phyloP scores from a whole-genome alignment of 2,888 invertebrate species.

The Archips xylosteana region DNA sequence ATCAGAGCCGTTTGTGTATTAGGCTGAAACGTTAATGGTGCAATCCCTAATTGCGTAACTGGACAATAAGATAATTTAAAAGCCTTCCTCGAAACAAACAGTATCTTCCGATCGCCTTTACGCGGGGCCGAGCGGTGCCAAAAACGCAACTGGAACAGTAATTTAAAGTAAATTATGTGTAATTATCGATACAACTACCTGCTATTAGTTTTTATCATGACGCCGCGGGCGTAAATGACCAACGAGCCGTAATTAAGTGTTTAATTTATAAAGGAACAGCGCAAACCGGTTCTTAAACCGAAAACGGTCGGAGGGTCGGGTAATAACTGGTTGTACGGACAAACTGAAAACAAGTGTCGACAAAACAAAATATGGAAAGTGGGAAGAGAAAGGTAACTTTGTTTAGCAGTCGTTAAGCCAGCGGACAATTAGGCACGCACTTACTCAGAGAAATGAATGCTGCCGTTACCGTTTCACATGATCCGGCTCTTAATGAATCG shows the following conservation, averaged over 20 bases:
- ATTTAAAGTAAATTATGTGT: conserved; percentile 61
- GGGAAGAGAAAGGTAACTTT: conserved; percentile 39
- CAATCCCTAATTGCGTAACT: conserved; percentile 34
- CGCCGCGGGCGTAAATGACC: conserved; percentile 59
- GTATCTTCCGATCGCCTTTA: conserved; percentile 11
- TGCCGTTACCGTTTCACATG: conserved; percentile 26
- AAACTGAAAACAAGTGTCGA: conserved; percentile 37
- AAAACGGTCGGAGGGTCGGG: conserved; percentile 47
- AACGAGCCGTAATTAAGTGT: conserved; percentile 64
- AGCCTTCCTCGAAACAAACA: conserved; percentile 4
- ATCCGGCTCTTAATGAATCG: conserved; percentile 30
- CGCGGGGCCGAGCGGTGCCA: conserved; percentile 5
- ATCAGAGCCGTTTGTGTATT: conserved; percentile 43
- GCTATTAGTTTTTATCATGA: conserved; percentile 60
- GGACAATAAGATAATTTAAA: conserved; percentile 12
- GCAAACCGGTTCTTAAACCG: conserved; percentile 54
- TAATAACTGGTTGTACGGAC: conserved; percentile 38
- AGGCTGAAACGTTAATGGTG: conserved; percentile 44
- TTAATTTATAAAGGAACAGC: conserved; percentile 67
- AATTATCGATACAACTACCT: conserved; percentile 61
- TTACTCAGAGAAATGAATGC: conserved; percentile 23
- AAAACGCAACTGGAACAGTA: conserved; percentile 46
- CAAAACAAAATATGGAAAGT: conserved; percentile 40
- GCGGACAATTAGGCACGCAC: conserved; percentile 32
- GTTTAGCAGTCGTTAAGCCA: conserved; percentile 34